Conservation (phyloP, 2,797 vertebrate genomes). For the Enteromius unitaeniatus region DNA sequence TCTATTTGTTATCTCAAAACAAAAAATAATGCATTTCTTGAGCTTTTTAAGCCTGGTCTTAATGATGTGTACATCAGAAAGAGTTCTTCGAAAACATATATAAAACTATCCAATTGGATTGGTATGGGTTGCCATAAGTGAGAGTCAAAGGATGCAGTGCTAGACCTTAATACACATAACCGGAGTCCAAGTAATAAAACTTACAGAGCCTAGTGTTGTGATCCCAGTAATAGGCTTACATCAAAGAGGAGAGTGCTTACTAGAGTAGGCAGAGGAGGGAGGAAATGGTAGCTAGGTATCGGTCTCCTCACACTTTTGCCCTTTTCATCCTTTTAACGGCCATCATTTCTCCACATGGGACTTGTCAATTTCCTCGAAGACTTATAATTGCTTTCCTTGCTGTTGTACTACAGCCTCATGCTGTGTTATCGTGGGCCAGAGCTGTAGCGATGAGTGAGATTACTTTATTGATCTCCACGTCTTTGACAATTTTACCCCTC, state of each 20-base stretch:
- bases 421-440: slow-evolving; percentile 69
- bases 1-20: not conserved
- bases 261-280: slow-evolving; percentile 26
- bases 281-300: slow-evolving; percentile 44
- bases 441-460: slow-evolving; percentile 73
- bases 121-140: slow-evolving; percentile 24
- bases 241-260: slow-evolving; percentile 48
- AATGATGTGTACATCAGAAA: slow-evolving; percentile 31
- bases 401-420: slow-evolving; percentile 68
- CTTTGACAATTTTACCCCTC: slow-evolving; percentile 48
- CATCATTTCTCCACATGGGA: slow-evolving; percentile 67
- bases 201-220: slow-evolving; percentile 44
- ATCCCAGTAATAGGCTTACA: slow-evolving; percentile 60
- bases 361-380: slow-evolving; percentile 73
- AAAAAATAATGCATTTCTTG: not conserved
- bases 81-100: slow-evolving; percentile 32
- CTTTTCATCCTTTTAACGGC: slow-evolving; percentile 63
- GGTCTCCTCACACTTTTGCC: slow-evolving; percentile 51
- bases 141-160: slow-evolving; percentile 27
- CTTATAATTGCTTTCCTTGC: slow-evolving; percentile 76
- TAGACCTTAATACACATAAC: slow-evolving; percentile 40
- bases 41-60: slow-evolving; percentile 23
- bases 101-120: slow-evolving; percentile 43
- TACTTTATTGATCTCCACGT: slow-evolving; percentile 66
- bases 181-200: slow-evolving; percentile 53